A percentile compares a stretch with the other conserved stretches of the same genome.
phyloP scores from a whole-genome alignment of 1,140 invertebrate species.

The Dolichoris vasculosae region DNA sequence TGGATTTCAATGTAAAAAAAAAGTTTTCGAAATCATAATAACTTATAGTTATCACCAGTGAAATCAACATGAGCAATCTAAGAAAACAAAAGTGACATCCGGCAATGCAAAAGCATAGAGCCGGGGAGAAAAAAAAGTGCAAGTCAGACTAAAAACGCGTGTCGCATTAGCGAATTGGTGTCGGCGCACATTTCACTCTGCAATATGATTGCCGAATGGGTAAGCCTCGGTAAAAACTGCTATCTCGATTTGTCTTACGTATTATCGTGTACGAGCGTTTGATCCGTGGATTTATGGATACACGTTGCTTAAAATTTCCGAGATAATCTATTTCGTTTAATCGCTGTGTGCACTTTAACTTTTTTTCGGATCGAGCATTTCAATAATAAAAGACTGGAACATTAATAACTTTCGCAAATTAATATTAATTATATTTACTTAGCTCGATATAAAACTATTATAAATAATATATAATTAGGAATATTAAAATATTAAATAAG shows the following conservation, averaged over 20 bases:
- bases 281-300: neutral
- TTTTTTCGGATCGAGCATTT: too few species aligned
- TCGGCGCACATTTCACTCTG: slow-evolving; percentile 30
- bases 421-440: too few species aligned
- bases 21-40: slow-evolving; percentile 28
- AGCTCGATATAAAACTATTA: too few species aligned
- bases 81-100: slow-evolving; percentile 43
- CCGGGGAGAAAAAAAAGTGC: slow-evolving; percentile 7
- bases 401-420: too few species aligned
- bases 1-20: neutral
- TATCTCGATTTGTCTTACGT: neutral
- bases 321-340: neutral
- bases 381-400: too few species aligned
- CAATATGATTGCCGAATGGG: slow-evolving; percentile 67
- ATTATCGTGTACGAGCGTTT: neutral
- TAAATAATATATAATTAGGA: too few species aligned
- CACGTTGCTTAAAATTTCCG: neutral
- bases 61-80: neutral
- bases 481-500: neutral
- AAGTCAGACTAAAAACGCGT: slow-evolving; percentile 23
- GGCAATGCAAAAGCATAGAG: neutral
- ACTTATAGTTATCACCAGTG: slow-evolving; percentile 15
- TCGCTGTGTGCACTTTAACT: too few species aligned
- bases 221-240: slow-evolving; percentile 52
- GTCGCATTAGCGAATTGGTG: slow-evolving; percentile 28